Conservation (phyloP, 2,113 vertebrate species). For the Mohoua ochrocephala region DNA sequence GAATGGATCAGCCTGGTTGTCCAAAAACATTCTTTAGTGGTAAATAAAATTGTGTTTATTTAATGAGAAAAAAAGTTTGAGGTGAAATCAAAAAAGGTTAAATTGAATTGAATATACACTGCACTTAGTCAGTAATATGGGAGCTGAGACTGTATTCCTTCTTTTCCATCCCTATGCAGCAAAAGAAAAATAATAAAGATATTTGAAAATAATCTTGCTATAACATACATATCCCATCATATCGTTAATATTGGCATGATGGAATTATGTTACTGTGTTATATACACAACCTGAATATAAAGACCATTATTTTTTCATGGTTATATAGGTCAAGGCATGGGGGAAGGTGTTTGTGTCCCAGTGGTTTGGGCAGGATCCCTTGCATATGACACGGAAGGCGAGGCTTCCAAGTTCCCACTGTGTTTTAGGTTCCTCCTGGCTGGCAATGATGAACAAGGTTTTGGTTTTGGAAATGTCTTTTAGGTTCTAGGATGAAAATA, state of each 20-base stretch:
- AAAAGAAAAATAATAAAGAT: background rate
- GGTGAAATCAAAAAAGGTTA: background rate
- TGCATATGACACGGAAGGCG: background rate
- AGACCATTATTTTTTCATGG: background rate
- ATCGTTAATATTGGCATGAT: background rate
- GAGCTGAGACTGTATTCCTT: background rate
- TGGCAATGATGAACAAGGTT: background rate
- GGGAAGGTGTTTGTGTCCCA: background rate
- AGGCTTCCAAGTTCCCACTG: background rate
- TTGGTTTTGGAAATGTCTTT: background rate
- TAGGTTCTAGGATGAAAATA: background rate
- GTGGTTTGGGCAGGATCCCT: background rate
- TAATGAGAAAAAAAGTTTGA: background rate
- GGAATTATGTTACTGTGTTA: background rate
- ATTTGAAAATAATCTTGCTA: background rate
- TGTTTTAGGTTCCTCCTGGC: background rate
- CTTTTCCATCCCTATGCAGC: background rate
- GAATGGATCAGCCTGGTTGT: conserved; percentile 87
- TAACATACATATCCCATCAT: background rate
- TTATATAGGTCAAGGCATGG: background rate
- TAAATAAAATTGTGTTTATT: conserved; percentile 44
- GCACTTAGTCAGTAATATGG: background rate
- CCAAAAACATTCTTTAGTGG: conserved; percentile 83
- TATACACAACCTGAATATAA: background rate
- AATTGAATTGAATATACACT: background rate